Base-by-base conservation (phyloP, 2,797 vertebrate species). In the Hyperoplus lanceolatus region DNA sequence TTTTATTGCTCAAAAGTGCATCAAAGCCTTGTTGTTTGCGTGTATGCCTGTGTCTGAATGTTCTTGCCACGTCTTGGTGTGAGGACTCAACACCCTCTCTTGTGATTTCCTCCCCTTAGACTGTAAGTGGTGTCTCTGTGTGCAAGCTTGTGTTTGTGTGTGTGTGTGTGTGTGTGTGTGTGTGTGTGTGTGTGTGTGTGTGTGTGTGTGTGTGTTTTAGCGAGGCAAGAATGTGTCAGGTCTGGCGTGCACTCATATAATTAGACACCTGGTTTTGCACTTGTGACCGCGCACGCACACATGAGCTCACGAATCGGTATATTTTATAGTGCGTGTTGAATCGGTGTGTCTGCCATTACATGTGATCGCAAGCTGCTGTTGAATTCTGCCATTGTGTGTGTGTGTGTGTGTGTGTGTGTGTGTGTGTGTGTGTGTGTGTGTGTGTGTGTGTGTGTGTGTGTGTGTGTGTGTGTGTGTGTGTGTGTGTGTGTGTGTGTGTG, bases 241-340 rank as follows among this genome's bases (percentile, higher is more conserved):
- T 82, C 77, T 87, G 86, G 80, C 73, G 6, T 77, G 83, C 65
- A 18, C 78, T 87, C 82, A 74, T 87, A 89, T 87, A 92, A 91
- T 92, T 83, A 90, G 79, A 91, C 91, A 90, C 92, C 90, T 92
- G 91, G 78, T 70, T 87, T 58, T 83, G 79, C 73, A 76, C 79
- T 11, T 59, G 71, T 57, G 79, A 36, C 55, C 29, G 64, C 48
- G 75, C 39, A n/a, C 13, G 15, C 15, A 71, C 54, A 64, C 67
- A 65, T 75, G 53, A 72, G 77, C 70, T 64, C 69, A 61, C 65
- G 36, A 46, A 79, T 82, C 55, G 39, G 57, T 50, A 43, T 85
- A 29, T 88, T 73, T 80, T 74, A 71, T 86, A 80, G 67, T 74
- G 63, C 64, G 29, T 9, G 45, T 82, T 29, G 70, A 75, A 77